These are phyloP conservation scores for Botia almorhae DNA, from an alignment of 2,797 vertebrate genomes.

Conservation along the genomic window DNA sequence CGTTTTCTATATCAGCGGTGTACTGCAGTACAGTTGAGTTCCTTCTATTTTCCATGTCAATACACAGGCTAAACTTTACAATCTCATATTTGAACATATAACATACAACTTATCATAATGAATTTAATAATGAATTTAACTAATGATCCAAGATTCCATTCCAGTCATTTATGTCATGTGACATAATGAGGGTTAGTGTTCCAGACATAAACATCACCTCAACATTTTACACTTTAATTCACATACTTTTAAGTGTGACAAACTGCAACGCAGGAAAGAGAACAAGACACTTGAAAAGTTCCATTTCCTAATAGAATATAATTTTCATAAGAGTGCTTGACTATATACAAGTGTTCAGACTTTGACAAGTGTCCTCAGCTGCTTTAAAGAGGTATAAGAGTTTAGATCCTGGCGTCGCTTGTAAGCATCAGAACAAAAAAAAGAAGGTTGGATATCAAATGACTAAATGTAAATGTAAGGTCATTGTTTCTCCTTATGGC, in stretches of 20 bases:
- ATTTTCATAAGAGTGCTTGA: slow-evolving; percentile 7
- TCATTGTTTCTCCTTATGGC: no score
- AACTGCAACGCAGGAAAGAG: background rate
- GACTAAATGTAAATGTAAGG: no score
- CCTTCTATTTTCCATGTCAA: background rate
- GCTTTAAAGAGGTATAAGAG: background rate
- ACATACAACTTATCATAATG: no score
- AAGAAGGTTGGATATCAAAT: no score
- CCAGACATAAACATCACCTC: background rate
- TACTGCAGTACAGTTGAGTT: background rate
- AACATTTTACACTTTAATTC: background rate
- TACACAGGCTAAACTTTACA: background rate
- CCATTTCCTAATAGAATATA: background rate
- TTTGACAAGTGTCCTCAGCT: background rate
- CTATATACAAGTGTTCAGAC: background rate
- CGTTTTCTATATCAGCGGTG: background rate
- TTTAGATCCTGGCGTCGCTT: background rate
- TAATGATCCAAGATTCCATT: background rate
- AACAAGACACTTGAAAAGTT: background rate
- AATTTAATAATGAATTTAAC: background rate
- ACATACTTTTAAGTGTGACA: background rate
- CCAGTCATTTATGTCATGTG: background rate
- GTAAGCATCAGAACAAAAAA: background rate
- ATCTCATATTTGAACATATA: background rate
- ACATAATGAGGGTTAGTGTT: background rate